These are phyloP conservation scores for Lasioglossum oenotherae DNA, from an alignment of 2,888 invertebrate species.

Conservation along the genomic window DNA sequence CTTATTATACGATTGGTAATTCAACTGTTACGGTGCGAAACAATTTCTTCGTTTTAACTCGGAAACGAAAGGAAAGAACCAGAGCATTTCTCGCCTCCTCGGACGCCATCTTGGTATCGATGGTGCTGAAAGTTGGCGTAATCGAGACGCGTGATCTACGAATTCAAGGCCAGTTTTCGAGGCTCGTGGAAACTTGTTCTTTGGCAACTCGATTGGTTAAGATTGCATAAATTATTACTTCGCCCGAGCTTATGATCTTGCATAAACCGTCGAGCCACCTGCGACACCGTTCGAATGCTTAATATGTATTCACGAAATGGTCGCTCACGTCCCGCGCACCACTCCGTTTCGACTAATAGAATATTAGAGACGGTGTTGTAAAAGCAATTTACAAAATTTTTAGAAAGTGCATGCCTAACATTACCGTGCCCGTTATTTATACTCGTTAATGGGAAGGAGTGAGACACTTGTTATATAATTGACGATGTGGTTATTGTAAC, in stretches of 20 bases:
- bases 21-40: background rate
- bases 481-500: background rate
- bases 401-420: background rate
- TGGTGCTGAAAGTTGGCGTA: slow-evolving; percentile 22
- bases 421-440: background rate
- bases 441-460: background rate
- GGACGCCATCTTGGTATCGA: slow-evolving; percentile 1
- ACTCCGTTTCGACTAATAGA: background rate
- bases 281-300: background rate
- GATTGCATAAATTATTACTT: slow-evolving; percentile 29
- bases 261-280: slow-evolving; percentile 11
- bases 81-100: too few relatives aligned
- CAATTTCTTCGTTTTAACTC: background rate
- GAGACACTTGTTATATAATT: slow-evolving; percentile 2
- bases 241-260: background rate
- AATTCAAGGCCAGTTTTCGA: slow-evolving; percentile 46
- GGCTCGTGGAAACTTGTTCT: slow-evolving; percentile 31
- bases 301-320: background rate
- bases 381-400: background rate
- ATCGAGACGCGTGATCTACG: slow-evolving; percentile 6
- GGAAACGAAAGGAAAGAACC: too few relatives aligned
- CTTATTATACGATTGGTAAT: background rate
- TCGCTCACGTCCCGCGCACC: background rate
- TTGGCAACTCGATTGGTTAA: slow-evolving; percentile 14
- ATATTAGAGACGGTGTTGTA: background rate